These are phyloP conservation scores for Microcebus tavaratra DNA, from an alignment of 2,113 vertebrate genomes.

Conservation along the genomic window DNA sequence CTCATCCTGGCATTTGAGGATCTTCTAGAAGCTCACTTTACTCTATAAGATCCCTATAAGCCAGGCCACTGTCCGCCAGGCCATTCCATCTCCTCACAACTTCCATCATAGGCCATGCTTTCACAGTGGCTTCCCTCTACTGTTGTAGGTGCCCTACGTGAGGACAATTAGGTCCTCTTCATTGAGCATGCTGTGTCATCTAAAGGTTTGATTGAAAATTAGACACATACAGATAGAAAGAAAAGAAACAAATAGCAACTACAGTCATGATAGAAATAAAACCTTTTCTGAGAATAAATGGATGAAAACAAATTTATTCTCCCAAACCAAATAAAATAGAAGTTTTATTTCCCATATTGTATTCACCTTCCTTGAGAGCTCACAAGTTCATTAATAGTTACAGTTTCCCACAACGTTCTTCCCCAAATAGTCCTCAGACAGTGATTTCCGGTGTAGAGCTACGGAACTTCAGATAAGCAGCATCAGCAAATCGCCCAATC, in stretches of 20 bases:
- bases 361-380: background rate
- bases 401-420: constrained; percentile 48
- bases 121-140: background rate
- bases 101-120: background rate
- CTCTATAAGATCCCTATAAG: background rate
- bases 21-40: background rate
- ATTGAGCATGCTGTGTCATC: background rate
- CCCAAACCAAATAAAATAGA: constrained; percentile 23
- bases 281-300: constrained; percentile 15
- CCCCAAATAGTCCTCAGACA: constrained; percentile 55
- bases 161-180: background rate
- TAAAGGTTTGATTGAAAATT: background rate
- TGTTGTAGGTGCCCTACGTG: background rate
- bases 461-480: constrained; percentile 30
- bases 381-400: constrained; percentile 39
- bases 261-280: background rate
- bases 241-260: background rate
- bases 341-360: background rate
- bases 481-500: constrained; percentile 3
- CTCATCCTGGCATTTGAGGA: background rate
- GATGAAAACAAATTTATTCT: constrained; percentile 20
- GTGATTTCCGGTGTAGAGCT: constrained; percentile 15
- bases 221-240: background rate
- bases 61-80: background rate
- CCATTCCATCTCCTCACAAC: background rate